Percentiles rank a stretch among this genome's conserved stretches.
phyloP scores from a whole-genome alignment of 2,888 invertebrate genomes.

The Asteroscopus sphinx region DNA sequence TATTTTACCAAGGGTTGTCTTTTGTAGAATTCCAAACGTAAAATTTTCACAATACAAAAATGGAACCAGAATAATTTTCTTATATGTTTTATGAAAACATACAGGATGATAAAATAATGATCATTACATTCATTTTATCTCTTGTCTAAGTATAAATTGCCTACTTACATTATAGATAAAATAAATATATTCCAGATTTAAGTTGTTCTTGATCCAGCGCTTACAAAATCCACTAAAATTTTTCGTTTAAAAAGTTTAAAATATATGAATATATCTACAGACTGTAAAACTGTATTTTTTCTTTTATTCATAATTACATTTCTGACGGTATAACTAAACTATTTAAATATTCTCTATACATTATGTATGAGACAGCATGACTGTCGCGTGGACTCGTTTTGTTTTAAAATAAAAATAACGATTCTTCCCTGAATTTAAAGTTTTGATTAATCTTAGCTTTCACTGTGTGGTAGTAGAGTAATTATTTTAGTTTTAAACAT shows the following conservation, averaged over 20 bases:
- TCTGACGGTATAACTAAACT: constrained; percentile 25
- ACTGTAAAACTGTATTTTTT: constrained; percentile 29
- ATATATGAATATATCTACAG: constrained; percentile 19
- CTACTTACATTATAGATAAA: not conserved
- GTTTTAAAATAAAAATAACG: constrained; percentile 19
- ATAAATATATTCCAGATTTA: not conserved
- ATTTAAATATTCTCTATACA: constrained; percentile 40
- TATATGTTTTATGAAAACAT: no score
- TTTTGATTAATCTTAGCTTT: constrained; percentile 20
- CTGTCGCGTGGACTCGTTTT: constrained; percentile 12
- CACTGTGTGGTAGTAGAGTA: not conserved
- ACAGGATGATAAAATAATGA: not conserved
- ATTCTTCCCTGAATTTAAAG: constrained; percentile 1
- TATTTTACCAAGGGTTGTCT: no score
- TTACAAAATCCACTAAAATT: constrained; percentile 2
- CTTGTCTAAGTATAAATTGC: constrained; percentile 9
- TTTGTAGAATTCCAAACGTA: no score
- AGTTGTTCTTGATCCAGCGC: not conserved
- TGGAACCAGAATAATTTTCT: no score
- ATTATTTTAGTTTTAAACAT: constrained; percentile 8
- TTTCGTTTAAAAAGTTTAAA: constrained; percentile 17
- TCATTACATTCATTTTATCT: not conserved
- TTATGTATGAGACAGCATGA: constrained; percentile 46
- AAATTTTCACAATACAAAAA: no score
- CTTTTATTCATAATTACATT: constrained; percentile 38